Base-by-base conservation (phyloP, 2,113 vertebrate genomes). In the Dromiciops gliroides region DNA sequence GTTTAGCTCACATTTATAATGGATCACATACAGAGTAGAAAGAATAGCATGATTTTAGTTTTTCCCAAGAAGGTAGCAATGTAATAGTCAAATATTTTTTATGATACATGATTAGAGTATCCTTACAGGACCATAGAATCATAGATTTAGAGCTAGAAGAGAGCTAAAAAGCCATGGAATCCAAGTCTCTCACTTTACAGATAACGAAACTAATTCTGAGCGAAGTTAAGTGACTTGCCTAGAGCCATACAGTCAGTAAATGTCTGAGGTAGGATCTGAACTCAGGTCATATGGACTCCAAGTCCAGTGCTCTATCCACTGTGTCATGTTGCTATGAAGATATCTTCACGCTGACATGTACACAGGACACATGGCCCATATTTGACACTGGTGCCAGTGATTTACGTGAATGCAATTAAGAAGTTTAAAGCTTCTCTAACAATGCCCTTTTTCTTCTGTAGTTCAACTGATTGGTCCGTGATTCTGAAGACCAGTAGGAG, bases 1-100 rank as follows among this genome's bases (percentile, higher is more conserved):
- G 92, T 92, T 97, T 97, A 95, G 31, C 92, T 52, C 44, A 95
- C 93, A 94, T 83, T 98, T 92, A 90, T 96, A 95, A 97, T 95
- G 92, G 94, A 94, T 97, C 95, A 67, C 48, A 89, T 90, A 94
- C 94, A 97, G 24, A 92, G 89, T n/a, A 96, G 92, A 94, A 95
- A 96, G 91, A 89, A 12, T 16, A 83, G 28, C 0, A 0, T 8
- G 92, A 91, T 97, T 95, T 49, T 25, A 48, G 48, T 44, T 83
- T 83, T 83, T 44, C n/a, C 28, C n/a, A 75, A 75, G 67, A 83
- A 44, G 67, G n/a, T 44, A 83, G 67, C n/a, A 83, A 44, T 83
- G 37, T 83, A 44, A 83, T 23, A 23, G 19, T 83, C n/a, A 83
- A 83, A 83, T 83, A 83, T 44, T 44, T 83, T 75, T 23, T 83